Base-by-base conservation (phyloP, 2,797 vertebrate species). In the Galago senegalensis region DNA sequence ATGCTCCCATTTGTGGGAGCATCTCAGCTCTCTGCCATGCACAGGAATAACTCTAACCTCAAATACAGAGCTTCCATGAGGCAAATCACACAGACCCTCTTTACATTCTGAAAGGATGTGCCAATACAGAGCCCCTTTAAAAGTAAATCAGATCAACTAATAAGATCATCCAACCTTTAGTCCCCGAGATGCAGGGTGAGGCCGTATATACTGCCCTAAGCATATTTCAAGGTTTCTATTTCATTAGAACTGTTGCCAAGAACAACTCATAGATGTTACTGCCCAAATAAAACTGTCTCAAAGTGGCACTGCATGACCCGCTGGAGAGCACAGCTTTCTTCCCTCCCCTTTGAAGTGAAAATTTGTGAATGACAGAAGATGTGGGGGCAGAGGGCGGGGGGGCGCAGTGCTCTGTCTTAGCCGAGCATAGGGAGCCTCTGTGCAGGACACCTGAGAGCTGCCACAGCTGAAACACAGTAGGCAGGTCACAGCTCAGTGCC, bases 171-270 rank as follows among this genome's bases (percentile, higher is more conserved):
- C 73, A 72, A 58, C 73, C 60, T 60, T 8, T 29, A 87, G 40
- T 60, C 46, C 60, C 43, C 89, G 34, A 16, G 40, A 84, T 21
- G n/a, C 27, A 11, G 40, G 37, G 65, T 27, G 83, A 89, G 70
- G 34, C 80, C 21, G 0, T 2, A 40, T 79, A 81, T 23, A 80
- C 53, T 23, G 72, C 73, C 93, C 87, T 53, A 40, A 91, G 93
- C 87, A 53, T 77, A 89, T 84, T 67, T 89, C 89, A 95, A 96
- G 87, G 93, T 95, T 94, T 95, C 91, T 89, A 82, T 92, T 95
- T 93, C 86, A 96, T 96, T 90, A 98, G 92, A 98, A 97, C 92
- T 65, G 76, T 85, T 73, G 98, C 98, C 98, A 98, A 98, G 96
- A 97, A 96, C 96, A 98, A 98, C 96, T 85, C 90, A 37, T 84